Conservation (phyloP, 2,113 vertebrate species). For the Polypterus bichir region DNA sequence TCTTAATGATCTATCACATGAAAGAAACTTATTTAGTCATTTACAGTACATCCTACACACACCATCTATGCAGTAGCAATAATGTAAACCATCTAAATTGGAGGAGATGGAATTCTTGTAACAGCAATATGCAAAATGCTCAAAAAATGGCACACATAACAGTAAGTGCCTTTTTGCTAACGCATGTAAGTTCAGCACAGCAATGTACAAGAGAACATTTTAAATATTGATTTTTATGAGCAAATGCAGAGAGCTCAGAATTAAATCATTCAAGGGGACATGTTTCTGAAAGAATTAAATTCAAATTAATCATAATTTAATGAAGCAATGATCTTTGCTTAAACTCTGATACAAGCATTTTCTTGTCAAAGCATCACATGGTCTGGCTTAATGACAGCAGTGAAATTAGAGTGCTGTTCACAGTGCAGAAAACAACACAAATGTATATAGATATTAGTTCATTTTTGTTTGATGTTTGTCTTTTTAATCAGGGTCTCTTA, state of each 20-base stretch:
- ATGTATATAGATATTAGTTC: constrained; percentile 31
- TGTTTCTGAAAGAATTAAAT: constrained; percentile 35
- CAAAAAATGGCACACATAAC: neutral
- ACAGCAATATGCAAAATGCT: too few species aligned
- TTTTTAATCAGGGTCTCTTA: constrained; percentile 26
- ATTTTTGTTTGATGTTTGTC: constrained; percentile 31
- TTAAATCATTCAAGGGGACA: constrained; percentile 31
- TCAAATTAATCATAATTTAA: neutral
- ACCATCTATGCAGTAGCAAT: too few species aligned
- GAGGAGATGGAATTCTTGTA: too few species aligned
- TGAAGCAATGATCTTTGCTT: neutral
- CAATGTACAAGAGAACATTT: constrained; percentile 30
- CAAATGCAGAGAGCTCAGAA: constrained; percentile 32
- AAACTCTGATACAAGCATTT: neutral
- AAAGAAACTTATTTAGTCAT: too few species aligned
- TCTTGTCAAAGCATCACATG: neutral
- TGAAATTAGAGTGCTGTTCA: neutral
- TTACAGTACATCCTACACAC: too few species aligned
- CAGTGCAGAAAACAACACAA: neutral
- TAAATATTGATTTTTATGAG: constrained; percentile 33
- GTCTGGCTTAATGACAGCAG: neutral
- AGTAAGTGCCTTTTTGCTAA: constrained; percentile 19
- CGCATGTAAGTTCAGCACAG: constrained; percentile 21
- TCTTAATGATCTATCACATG: too few species aligned
- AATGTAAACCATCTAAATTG: too few species aligned